Conservation (phyloP, 2,888 invertebrate genomes). For the Chalcis sispes region DNA sequence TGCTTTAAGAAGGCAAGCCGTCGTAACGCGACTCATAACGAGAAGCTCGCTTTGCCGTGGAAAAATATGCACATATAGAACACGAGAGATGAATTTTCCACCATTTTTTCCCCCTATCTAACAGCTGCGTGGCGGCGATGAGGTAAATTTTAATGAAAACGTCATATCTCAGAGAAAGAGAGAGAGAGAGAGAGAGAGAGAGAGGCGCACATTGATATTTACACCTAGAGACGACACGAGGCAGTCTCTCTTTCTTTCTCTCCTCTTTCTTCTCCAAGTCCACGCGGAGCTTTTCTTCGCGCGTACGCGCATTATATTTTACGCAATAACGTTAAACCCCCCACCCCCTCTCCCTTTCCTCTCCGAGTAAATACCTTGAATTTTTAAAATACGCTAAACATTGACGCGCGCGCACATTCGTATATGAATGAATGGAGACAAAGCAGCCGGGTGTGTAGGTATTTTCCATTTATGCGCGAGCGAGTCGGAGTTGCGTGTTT, state of each 20-base stretch:
- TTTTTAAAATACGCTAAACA: constrained; percentile 30
- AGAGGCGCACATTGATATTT: constrained; percentile 66
- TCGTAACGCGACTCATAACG: constrained; percentile 9
- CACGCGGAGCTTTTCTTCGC: constrained; percentile 19
- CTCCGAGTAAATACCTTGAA: constrained; percentile 12
- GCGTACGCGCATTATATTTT: too few relatives aligned
- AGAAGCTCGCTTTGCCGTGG: too few relatives aligned
- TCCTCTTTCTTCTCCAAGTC: constrained; percentile 28
- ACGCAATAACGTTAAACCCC: constrained; percentile 39
- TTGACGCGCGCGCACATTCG: neutral
- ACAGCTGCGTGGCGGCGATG: constrained; percentile 57
- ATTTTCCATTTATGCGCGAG: neutral
- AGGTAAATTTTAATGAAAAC: constrained; percentile 69
- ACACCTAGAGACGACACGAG: constrained; percentile 33
- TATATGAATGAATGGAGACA: neutral
- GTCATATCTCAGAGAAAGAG: constrained; percentile 67
- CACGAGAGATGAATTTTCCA: constrained; percentile 3
- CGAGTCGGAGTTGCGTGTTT: neutral
- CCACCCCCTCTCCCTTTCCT: too few relatives aligned
- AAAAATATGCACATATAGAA: too few relatives aligned
- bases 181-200: too few relatives aligned
- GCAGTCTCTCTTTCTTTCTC: too few relatives aligned
- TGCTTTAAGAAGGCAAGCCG: constrained; percentile 12
- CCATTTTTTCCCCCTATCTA: constrained; percentile 47
- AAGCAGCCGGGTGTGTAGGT: neutral